A percentile compares a stretch with the other conserved stretches of the same genome.
phyloP scores from a whole-genome alignment of 2,113 vertebrate species.

The Erythrocebus patas region DNA sequence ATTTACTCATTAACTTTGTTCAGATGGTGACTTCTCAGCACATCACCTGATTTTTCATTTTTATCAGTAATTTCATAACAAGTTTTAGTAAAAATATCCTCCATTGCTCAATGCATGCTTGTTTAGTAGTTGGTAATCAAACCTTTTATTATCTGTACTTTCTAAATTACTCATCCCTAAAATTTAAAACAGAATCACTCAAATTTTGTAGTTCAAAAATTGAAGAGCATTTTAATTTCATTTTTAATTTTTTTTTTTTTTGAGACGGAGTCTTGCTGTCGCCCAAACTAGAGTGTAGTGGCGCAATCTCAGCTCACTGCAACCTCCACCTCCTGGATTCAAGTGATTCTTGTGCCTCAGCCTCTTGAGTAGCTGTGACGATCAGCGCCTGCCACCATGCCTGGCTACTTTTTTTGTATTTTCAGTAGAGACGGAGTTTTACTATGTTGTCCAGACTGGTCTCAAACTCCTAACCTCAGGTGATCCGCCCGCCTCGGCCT shows the following conservation, averaged over 20 bases:
- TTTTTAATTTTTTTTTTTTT: background rate
- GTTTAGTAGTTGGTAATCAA: background rate
- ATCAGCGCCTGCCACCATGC: too few species aligned
- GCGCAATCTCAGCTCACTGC: too few species aligned
- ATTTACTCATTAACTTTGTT: background rate
- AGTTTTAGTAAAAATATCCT: background rate
- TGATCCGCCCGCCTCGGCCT: too few species aligned
- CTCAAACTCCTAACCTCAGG: too few species aligned
- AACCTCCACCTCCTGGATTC: too few species aligned
- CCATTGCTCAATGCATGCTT: background rate
- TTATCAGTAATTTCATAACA: conserved; percentile 39
- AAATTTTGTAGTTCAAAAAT: background rate
- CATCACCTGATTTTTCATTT: background rate
- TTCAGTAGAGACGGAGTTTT: too few species aligned
- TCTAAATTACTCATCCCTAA: background rate
- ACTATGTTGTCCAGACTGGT: too few species aligned
- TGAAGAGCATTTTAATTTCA: background rate
- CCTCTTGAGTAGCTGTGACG: too few species aligned
- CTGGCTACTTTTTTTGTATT: too few species aligned
- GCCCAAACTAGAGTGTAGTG: too few species aligned
- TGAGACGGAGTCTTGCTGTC: too few species aligned
- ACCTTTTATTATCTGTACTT: background rate
- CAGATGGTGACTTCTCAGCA: background rate
- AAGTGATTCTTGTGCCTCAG: too few species aligned
- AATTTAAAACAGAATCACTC: background rate